These are phyloP conservation scores for Artemisiospiza belli DNA, from an alignment of 2,113 vertebrate genomes.

Conservation along the genomic window DNA sequence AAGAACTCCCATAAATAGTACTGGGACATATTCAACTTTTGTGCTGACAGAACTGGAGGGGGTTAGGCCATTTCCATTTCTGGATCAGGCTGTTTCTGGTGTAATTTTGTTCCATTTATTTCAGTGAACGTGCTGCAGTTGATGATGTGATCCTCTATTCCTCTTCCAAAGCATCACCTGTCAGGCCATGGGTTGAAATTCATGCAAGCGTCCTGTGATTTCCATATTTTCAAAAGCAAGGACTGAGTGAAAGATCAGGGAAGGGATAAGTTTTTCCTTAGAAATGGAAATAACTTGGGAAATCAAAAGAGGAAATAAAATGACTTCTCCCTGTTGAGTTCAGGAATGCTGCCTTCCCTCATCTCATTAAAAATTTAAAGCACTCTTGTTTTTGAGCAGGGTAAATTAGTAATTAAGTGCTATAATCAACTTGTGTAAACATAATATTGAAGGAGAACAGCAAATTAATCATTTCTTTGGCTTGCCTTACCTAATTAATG, in stretches of 20 bases:
- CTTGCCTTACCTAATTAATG: slow-evolving; percentile 67
- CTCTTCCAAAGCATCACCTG: slow-evolving; percentile 29
- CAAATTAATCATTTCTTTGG: slow-evolving; percentile 71
- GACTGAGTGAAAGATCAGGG: not conserved
- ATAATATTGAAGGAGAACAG: slow-evolving; percentile 68
- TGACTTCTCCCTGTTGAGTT: slow-evolving; percentile 62
- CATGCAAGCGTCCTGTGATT: not conserved
- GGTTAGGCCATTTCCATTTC: not conserved
- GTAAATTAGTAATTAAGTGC: slow-evolving; percentile 80
- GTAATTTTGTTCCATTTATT: not conserved
- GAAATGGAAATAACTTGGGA: slow-evolving; percentile 71
- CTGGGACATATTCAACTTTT: not conserved
- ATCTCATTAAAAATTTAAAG: slow-evolving; percentile 78
- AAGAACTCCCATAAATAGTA: not conserved
- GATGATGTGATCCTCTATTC: slow-evolving; percentile 31
- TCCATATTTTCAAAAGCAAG: slow-evolving; percentile 60
- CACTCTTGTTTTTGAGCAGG: slow-evolving; percentile 69
- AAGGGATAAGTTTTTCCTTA: slow-evolving; percentile 62
- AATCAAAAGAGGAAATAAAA: slow-evolving; percentile 71
- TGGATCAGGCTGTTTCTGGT: not conserved
- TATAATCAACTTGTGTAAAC: slow-evolving; percentile 80
- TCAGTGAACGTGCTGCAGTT: not conserved
- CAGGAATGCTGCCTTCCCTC: slow-evolving; percentile 62
- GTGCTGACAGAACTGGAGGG: not conserved
- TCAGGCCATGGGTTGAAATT: slow-evolving; percentile 18